Evolutionary conservation across 1,140 invertebrate species (phyloP).

Genomic region (Drosophila sp.): DNA sequence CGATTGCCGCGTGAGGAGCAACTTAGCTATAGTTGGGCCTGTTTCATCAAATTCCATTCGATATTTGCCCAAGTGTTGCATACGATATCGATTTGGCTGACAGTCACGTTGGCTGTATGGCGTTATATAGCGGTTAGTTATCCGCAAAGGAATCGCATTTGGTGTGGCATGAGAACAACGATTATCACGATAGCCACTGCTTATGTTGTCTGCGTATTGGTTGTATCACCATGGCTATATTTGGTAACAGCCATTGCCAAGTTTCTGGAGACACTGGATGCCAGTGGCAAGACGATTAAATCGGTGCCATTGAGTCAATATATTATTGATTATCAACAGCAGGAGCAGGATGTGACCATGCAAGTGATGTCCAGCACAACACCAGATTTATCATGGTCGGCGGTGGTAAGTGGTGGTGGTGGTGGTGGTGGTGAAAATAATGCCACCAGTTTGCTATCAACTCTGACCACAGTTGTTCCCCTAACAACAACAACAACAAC

Average conservation of each 20-base stretch:
- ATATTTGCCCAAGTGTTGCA: conserved; percentile 94
- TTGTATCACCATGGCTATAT: conserved; percentile 92
- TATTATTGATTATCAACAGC: conserved; percentile 61
- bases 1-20: conserved; percentile 70
- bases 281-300: conserved; percentile 82
- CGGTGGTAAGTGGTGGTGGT: neutral
- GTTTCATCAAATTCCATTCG: conserved; percentile 92
- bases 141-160: conserved; percentile 90
- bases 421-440: conserved; percentile 14
- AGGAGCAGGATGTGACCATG: conserved; percentile 50
- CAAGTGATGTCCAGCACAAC: conserved; percentile 72
- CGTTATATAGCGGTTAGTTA: conserved; percentile 94
- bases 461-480: conserved; percentile 37
- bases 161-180: conserved; percentile 90
- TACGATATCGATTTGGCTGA: conserved; percentile 96
- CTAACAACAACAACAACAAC: conserved; percentile 23
- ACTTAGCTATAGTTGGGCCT: conserved; percentile 90
- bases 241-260: conserved; percentile 87
- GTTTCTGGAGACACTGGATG: conserved; percentile 83
- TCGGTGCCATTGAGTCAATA: conserved; percentile 68
- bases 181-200: conserved; percentile 90
- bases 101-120: conserved; percentile 96
- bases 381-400: conserved; percentile 48
- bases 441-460: conserved; percentile 18
- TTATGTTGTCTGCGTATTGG: conserved; percentile 91